Percentiles rank a stretch among this genome's conserved stretches.
These are phyloP conservation scores for Chaenogobius annularis DNA, from an alignment of 2,113 vertebrate species.

Conservation along the genomic window DNA sequence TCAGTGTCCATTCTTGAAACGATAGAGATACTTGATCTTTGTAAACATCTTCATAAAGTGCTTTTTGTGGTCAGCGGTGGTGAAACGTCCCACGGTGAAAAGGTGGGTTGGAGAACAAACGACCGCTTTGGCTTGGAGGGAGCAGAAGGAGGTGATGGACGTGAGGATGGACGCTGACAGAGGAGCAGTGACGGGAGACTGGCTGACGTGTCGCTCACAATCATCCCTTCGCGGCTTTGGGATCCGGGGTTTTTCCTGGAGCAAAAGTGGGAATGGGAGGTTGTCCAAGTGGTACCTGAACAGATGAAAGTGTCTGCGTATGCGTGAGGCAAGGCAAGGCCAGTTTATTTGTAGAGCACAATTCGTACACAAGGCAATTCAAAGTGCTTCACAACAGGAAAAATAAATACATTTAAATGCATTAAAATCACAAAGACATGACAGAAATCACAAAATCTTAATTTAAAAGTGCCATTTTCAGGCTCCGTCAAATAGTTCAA, in stretches of 20 bases:
- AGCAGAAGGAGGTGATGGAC: constrained; percentile 56
- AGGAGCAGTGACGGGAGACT: constrained; percentile 72
- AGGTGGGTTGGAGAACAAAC: constrained; percentile 45
- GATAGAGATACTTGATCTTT: not conserved
- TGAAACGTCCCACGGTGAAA: constrained; percentile 12
- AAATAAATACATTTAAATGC: no score
- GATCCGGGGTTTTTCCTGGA: constrained; percentile 30
- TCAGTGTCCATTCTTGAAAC: no score
- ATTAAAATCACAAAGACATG: no score
- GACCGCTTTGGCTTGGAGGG: constrained; percentile 19
- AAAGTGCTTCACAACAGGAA: no score
- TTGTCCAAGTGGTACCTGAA: constrained; percentile 38
- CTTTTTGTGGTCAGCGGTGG: not conserved
- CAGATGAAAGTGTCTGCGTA: constrained; percentile 44
- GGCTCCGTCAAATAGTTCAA: no score
- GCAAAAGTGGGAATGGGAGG: not conserved
- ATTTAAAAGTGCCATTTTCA: no score
- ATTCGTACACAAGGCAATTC: no score
- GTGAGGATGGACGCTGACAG: constrained; percentile 69
- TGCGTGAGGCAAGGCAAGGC: not conserved
- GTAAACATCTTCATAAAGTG: no score
- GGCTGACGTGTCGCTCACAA: constrained; percentile 58
- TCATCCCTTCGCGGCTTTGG: constrained; percentile 46
- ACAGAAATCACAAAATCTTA: no score
- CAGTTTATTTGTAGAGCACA: no score